phyloP scores from a whole-genome alignment of 2,888 invertebrate genomes.

The Eutolmus rufibarbis region DNA sequence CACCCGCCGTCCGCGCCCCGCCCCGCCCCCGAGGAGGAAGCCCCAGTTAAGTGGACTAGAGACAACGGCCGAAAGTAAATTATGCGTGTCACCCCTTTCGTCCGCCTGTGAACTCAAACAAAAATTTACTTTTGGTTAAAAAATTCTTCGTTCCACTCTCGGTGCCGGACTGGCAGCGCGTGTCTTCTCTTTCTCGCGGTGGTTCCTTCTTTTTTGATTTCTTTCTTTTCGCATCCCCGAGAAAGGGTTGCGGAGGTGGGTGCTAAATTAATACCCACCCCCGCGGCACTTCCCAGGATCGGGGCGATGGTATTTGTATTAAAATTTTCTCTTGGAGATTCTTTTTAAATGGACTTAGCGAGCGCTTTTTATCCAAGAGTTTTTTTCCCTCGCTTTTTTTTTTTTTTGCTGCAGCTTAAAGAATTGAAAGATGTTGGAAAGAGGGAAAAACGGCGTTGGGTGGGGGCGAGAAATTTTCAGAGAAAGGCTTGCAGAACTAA shows the following conservation, averaged over 20 bases:
- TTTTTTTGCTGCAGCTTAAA: slow-evolving; percentile 7
- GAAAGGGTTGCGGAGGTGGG: slow-evolving; percentile 15
- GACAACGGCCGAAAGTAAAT: slow-evolving; percentile 39
- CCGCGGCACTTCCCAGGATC: background rate
- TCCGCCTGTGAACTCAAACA: slow-evolving; percentile 36
- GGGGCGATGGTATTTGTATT: slow-evolving; percentile 30
- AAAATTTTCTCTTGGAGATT: slow-evolving; percentile 34
- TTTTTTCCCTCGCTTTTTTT: background rate
- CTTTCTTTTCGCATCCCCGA: slow-evolving; percentile 15
- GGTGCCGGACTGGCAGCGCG: background rate
- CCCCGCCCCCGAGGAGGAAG: background rate
- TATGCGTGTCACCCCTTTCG: slow-evolving; percentile 42
- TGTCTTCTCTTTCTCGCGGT: background rate
- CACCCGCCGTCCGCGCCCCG: background rate
- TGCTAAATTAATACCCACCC: slow-evolving; percentile 15
- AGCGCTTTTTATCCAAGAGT: background rate
- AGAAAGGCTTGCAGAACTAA: slow-evolving; percentile 10
- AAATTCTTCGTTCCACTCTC: slow-evolving; percentile 19
- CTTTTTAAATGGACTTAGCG: slow-evolving; percentile 28
- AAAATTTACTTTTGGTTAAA: slow-evolving; percentile 38
- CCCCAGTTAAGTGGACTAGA: slow-evolving; percentile 38
- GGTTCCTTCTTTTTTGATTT: background rate
- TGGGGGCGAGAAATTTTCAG: background rate
- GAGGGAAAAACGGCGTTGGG: background rate
- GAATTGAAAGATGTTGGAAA: background rate